Base-by-base conservation (phyloP, 1,140 invertebrate species). In the Drosophila gunungcola region DNA sequence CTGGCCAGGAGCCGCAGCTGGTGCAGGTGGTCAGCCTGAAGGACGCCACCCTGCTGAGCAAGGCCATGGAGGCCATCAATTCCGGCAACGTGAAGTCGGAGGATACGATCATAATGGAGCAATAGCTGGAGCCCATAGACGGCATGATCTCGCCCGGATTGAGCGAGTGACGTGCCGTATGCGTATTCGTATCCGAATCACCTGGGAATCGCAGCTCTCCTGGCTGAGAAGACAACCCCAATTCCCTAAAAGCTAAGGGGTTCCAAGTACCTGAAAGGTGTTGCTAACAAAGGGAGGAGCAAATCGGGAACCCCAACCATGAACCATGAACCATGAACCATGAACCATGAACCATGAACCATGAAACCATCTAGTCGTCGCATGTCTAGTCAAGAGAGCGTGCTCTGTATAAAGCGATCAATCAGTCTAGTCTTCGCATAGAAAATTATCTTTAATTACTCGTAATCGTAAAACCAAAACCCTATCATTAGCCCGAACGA, bases 21-120 rank as follows among this genome's bases (percentile, higher is more conserved):
- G 93, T 97, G 67, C 96, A 97, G 92, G 96, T 97, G 65, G 94
- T 97, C 76, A 96, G 96, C 53, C 93, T 97, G 39, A 97, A 97
- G 92, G 96, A 97, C 92, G 96, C 96, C 63, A 96, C 96, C 53
- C 95, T 95, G 43, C 94, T 97, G 43, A 96, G 95, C 67, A 96
- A 96, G 92, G 95, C 95, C 46, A 96, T 96, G 94, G 95, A 94
- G 78, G 94, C 93, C 21, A 94, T 95, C 38, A 93, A 93, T 39
- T 78, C 83, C 32, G 90, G 91, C 43, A 92, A 93, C 78, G 93
- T 94, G 16, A 94, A 92, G 78, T 78, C 78, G 49, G 91, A 92
- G 73, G 91, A 92, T 45, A 92, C 91, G 13, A 92, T 92, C 43
- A 92, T 92, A 60, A 92, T 92, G 91, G 91, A 92, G 54, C 91